Evolutionary conservation across 1,140 invertebrate species (phyloP).

Genomic region (Bicyclus anynana): DNA sequence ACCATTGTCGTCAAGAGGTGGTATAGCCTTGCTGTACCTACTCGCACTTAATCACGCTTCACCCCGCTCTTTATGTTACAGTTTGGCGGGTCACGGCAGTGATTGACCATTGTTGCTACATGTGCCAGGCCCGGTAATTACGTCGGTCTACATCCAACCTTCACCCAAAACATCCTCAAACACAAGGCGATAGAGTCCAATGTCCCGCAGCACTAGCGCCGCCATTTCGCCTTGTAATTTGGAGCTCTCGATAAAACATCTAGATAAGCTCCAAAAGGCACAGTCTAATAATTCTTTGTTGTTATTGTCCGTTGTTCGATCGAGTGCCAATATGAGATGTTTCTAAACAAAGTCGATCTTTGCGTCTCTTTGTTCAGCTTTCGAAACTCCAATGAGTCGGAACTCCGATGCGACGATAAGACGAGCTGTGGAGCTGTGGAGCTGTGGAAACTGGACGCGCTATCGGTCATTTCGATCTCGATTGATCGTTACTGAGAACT

Average conservation of each 20-base stretch:
- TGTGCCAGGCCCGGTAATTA: conserved; percentile 28
- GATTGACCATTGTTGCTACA: conserved; percentile 42
- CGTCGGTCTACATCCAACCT: conserved; percentile 1
- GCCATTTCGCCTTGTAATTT: conserved; percentile 24
- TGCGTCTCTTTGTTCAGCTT: not conserved
- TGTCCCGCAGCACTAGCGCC: not conserved
- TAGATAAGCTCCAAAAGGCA: conserved; percentile 3
- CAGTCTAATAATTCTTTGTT: conserved; percentile 3
- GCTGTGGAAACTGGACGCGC: not conserved
- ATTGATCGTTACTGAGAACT: conserved; percentile 4
- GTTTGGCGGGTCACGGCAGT: conserved; percentile 29
- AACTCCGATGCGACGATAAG: conserved; percentile 3
- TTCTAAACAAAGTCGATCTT: conserved; percentile 5
- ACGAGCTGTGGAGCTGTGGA: too few species aligned
- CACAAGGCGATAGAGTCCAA: conserved; percentile 4
- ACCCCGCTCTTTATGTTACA: not conserved
- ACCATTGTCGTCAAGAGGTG: too few species aligned
- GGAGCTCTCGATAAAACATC: conserved; percentile 18
- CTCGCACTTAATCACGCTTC: too few species aligned
- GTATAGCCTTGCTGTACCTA: too few species aligned
- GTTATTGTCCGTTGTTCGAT: conserved; percentile 2
- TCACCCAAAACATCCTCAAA: not conserved
- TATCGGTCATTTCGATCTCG: conserved; percentile 1
- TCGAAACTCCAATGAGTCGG: too few species aligned
- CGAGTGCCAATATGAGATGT: conserved; percentile 3